Percentiles rank a stretch among this genome's conserved stretches.
These are phyloP conservation scores for Amblyteles armatorius DNA, from an alignment of 2,888 invertebrate species.

Conservation along the genomic window DNA sequence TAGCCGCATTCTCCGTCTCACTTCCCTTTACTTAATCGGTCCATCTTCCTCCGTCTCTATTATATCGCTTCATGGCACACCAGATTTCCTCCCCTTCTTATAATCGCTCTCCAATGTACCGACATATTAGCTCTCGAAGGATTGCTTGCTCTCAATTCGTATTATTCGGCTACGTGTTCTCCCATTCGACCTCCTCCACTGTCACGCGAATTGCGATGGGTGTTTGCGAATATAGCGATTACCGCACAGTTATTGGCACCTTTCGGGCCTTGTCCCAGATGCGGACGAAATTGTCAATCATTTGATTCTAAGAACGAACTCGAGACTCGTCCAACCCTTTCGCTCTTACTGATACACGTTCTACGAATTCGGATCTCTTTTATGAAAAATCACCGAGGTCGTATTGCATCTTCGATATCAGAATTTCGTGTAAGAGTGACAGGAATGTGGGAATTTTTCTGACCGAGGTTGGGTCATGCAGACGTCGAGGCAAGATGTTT, in stretches of 20 bases:
- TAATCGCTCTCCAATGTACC: slow-evolving; percentile 52
- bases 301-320: not conserved
- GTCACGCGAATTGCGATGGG: not conserved
- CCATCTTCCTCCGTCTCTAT: slow-evolving; percentile 64
- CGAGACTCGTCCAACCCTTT: too few relatives aligned
- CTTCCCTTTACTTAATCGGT: slow-evolving; percentile 59
- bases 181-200: slow-evolving; percentile 6
- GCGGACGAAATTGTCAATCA: not conserved
- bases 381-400: too few relatives aligned
- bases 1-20: slow-evolving; percentile 51
- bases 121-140: slow-evolving; percentile 59
- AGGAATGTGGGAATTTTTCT: not conserved
- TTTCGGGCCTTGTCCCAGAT: not conserved
- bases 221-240: not conserved
- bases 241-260: slow-evolving; percentile 6
- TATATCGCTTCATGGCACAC: slow-evolving; percentile 60
- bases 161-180: slow-evolving; percentile 40
- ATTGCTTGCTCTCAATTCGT: slow-evolving; percentile 40
- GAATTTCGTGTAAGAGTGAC: not conserved
- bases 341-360: too few relatives aligned
- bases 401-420: not conserved
- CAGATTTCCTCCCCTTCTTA: slow-evolving; percentile 53
- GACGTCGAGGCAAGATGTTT: not conserved
- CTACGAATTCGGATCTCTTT: too few relatives aligned
- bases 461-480: not conserved